Conservation (phyloP, 1,140 invertebrate genomes). For the Bombus polaris region DNA sequence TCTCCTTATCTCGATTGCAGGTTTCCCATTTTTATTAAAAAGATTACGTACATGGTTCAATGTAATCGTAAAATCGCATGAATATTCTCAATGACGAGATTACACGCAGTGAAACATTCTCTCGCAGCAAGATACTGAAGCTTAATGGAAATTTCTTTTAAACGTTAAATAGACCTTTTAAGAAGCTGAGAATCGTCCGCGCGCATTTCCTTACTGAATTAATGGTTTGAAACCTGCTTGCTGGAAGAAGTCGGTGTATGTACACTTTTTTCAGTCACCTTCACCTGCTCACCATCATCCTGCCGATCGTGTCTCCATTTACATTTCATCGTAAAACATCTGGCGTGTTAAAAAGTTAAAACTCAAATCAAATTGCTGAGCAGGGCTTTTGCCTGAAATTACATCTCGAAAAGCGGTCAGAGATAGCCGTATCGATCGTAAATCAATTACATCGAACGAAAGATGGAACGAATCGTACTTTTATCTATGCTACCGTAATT, state of each 20-base stretch:
- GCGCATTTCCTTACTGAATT: neutral
- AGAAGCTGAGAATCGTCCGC: no score
- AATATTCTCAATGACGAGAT: no score
- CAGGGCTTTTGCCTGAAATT: no score
- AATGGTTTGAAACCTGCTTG: neutral
- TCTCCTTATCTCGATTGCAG: neutral
- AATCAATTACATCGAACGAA: neutral
- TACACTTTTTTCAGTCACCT: no score
- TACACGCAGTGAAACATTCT: neutral
- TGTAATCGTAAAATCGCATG: no score
- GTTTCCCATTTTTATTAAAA: no score
- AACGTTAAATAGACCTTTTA: neutral
- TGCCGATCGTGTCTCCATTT: no score
- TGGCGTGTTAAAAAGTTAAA: neutral
- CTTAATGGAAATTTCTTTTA: neutral
- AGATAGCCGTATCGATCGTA: neutral
- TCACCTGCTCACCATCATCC: neutral
- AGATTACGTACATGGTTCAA: no score
- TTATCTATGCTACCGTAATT: constrained; percentile 4
- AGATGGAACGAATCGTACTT: neutral
- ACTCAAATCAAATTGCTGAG: neutral
- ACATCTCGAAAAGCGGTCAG: no score
- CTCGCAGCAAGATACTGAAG: neutral
- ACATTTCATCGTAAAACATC: neutral
- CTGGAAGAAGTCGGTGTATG: neutral